Evolutionary conservation across 2,888 invertebrate genomes (phyloP), one percentile per base, ranked within the genome.

Genomic region (Galerucella pusilla): DNA sequence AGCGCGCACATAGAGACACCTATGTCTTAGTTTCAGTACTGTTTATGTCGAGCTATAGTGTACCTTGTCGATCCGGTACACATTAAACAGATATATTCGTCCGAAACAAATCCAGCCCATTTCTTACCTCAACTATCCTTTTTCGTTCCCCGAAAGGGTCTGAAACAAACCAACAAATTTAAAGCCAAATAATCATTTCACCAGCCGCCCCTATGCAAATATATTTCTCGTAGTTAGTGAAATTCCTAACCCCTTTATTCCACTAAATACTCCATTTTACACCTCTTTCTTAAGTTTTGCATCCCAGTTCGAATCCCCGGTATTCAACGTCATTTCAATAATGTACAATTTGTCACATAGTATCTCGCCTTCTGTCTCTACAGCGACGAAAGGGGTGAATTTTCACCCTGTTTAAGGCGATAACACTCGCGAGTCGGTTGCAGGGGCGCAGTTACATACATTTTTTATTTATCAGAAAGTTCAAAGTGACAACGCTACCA

Each of bases 341-440:
- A 86, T 85, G 85, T 83, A 85, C 85, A 86, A 87, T 87, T 87
- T 87, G 86, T 87, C 86, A 86, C 86, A 86, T 85, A 86, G 85
- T 86, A 86, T 85, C 83, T 80, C 80, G 79, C 75, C 83, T 77
- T 74, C 77, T 75, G 72, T 78, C 75, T 78, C 75, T 77, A 61
- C 57, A 68, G 73, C 66, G 49, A 61, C 71, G 68, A 68, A 66
- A 76, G 73, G 77, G 77, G 77, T 78, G 75, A 77, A 69, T 74
- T 78, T 68, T 68, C 76, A 79, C 79, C 79, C 77, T 72, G 79
- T 76, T 76, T 75, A 75, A 76, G 72, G 69, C 76, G 77, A 76
- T 76, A 77, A 77, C 75, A 77, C 74, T 68, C 61, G 74, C 71
- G 71, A 74, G 75, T 57, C 64, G 63, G 12, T 12, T 12, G 11